A percentile compares a stretch with the other conserved stretches of the same genome.
These are phyloP conservation scores for Notothenia coriiceps DNA, from an alignment of 2,113 vertebrate species.

Conservation along the genomic window DNA sequence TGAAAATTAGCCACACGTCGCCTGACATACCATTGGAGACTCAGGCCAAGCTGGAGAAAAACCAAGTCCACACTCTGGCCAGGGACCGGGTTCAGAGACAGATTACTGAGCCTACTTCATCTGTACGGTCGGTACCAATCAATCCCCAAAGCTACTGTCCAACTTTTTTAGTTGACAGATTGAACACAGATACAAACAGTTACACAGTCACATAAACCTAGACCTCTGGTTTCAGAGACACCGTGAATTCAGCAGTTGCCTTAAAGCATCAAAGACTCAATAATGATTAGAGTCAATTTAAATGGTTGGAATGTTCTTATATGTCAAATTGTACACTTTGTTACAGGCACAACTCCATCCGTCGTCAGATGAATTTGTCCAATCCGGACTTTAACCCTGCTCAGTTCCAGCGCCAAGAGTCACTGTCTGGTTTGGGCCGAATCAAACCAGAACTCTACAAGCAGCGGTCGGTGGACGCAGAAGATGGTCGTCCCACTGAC, in stretches of 20 bases:
- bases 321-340: constrained; percentile 40
- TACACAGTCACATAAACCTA: not conserved
- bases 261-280: not conserved
- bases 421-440: constrained; percentile 91
- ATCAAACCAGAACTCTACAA: constrained; percentile 98
- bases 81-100: constrained; percentile 91
- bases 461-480: constrained; percentile 92
- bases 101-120: constrained; percentile 93
- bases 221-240: constrained; percentile 1
- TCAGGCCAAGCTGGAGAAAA: constrained; percentile 87
- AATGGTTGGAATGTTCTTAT: not conserved
- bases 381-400: constrained; percentile 96
- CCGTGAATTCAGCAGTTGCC: not conserved
- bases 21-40: constrained; percentile 93
- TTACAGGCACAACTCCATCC: constrained; percentile 94
- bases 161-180: constrained; percentile 8
- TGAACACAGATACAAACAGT: not conserved
- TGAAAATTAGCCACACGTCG: constrained; percentile 99
- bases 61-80: constrained; percentile 85
- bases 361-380: constrained; percentile 96
- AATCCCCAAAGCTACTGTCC: not conserved
- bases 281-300: not conserved
- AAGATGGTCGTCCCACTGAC: constrained; percentile 87
- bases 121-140: constrained; percentile 88
- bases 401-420: constrained; percentile 97